Base-by-base conservation (phyloP, 2,113 vertebrate genomes). In the Oncorhynchus gorbuscha region DNA sequence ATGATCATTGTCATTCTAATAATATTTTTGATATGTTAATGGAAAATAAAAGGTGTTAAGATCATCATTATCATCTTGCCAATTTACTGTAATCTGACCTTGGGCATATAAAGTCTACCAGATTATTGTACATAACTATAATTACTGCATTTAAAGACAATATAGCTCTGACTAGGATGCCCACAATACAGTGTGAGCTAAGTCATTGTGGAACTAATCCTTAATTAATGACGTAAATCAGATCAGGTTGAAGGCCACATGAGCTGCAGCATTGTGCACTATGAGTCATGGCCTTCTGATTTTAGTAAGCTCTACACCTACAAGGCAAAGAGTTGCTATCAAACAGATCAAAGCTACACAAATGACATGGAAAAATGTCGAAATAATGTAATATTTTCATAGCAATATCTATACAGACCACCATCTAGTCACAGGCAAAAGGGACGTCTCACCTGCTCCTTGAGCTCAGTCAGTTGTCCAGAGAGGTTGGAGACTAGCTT, bases 401-500 rank as follows among this genome's bases (percentile, higher is more conserved):
- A 24, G 39, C 39, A 45, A 45, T 18, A 62, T 22, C 7, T 24
- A 22, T 22, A 62, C n/a, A 62, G 12, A 45, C 48, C 73, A 58
- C 18, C 39, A 26, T 62, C 20, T 72, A 24, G 24, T 49, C 0
- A 13, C 69, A 14, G n/a, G 22, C 0, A 26, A 49, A 70, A 24
- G 18, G 16, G 3, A 1, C 24, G 30, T 84, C 87, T 87, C 76
- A 99, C 98, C 97, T 99, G 98, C 7, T 99, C 98, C 71, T 99
- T 99, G 1, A 99, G 92, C 89, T 99, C 98, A 0, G 95, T 97
- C 51, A 99, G 95, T 90, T 99, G 98, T 20, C 96, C 95, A 0
- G 97, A 99, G 28, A 99, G 95, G 79, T 98, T 98, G 72, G 93
- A 94, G 79, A 99, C 96, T 13, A 99, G 95, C 77, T 96, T 98